phyloP scores from a whole-genome alignment of 1,140 invertebrate species.

The Portunus trituberculatus region DNA sequence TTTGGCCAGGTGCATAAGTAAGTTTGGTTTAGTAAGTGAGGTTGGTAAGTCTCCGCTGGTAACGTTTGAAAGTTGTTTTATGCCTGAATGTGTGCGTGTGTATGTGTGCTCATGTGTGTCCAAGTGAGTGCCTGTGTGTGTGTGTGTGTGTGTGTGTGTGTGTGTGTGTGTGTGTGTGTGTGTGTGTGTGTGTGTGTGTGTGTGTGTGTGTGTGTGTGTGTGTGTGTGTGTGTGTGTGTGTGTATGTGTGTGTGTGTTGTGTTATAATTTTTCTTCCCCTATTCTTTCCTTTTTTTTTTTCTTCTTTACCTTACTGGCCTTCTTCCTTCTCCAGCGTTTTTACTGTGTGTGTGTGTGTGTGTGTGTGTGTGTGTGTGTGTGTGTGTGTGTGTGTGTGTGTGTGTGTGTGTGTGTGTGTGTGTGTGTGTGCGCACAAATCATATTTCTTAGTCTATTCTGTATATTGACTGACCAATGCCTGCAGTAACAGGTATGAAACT shows the following conservation, averaged over 20 bases:
- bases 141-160: conserved; percentile 21
- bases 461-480: background rate
- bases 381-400: conserved; percentile 15
- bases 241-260: conserved; percentile 14
- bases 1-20: background rate
- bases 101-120: background rate
- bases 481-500: background rate
- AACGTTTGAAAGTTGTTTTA: conserved; percentile 24
- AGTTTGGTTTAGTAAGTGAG: conserved; percentile 13
- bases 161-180: conserved; percentile 49
- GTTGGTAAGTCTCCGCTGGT: background rate
- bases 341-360: background rate
- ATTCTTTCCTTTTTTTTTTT: background rate
- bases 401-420: conserved; percentile 1
- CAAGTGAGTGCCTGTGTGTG: background rate
- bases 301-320: background rate
- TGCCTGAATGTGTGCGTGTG: background rate
- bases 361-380: no score
- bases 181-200: conserved; percentile 49
- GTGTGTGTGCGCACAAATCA: background rate
- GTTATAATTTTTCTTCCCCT: background rate
- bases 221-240: conserved; percentile 38
- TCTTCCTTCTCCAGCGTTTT: background rate
- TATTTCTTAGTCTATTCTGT: background rate
- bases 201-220: conserved; percentile 49